These are phyloP conservation scores for Xiphophorus couchianus DNA, from an alignment of 2,113 vertebrate species.

Conservation along the genomic window DNA sequence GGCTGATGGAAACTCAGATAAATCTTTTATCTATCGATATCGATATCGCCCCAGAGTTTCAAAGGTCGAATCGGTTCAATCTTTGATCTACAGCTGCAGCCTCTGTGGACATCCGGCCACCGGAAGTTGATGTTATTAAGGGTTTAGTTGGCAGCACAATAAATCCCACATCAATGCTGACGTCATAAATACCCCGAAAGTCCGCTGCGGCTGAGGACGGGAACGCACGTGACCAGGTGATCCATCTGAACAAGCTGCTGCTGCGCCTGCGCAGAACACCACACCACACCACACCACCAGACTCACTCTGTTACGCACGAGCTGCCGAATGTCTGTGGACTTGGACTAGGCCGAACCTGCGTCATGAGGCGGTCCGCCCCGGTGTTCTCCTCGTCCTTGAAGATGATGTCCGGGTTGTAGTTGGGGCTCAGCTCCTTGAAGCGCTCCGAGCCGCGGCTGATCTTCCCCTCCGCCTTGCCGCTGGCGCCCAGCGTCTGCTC, in stretches of 20 bases:
- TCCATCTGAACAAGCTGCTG: slow-evolving; percentile 45
- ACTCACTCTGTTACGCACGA: slow-evolving; percentile 53
- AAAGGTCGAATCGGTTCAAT: too few relatives aligned
- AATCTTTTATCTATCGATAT: too few relatives aligned
- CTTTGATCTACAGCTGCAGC: neutral
- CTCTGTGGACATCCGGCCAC: slow-evolving; percentile 70
- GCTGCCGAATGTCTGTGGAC: slow-evolving; percentile 25
- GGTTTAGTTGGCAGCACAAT: slow-evolving; percentile 78
- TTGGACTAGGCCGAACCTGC: slow-evolving; percentile 78
- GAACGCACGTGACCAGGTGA: slow-evolving; percentile 60
- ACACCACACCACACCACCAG: too few relatives aligned
- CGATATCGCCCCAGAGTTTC: too few relatives aligned
- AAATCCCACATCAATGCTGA: slow-evolving; percentile 79
- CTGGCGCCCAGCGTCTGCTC: slow-evolving; percentile 95
- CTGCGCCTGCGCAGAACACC: too few relatives aligned
- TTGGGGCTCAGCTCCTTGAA: slow-evolving; percentile 96
- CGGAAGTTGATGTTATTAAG: slow-evolving; percentile 75
- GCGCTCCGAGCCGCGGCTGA: slow-evolving; percentile 90
- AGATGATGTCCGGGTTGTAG: slow-evolving; percentile 98
- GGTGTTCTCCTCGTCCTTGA: slow-evolving; percentile 98
- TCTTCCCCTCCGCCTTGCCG: slow-evolving; percentile 93
- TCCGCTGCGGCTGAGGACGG: slow-evolving; percentile 57
- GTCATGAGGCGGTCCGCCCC: slow-evolving; percentile 97
- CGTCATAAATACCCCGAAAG: slow-evolving; percentile 72
- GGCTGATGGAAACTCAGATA: too few relatives aligned